Conservation (phyloP, 2,888 invertebrate genomes). For the Agonopterix heracliana region DNA sequence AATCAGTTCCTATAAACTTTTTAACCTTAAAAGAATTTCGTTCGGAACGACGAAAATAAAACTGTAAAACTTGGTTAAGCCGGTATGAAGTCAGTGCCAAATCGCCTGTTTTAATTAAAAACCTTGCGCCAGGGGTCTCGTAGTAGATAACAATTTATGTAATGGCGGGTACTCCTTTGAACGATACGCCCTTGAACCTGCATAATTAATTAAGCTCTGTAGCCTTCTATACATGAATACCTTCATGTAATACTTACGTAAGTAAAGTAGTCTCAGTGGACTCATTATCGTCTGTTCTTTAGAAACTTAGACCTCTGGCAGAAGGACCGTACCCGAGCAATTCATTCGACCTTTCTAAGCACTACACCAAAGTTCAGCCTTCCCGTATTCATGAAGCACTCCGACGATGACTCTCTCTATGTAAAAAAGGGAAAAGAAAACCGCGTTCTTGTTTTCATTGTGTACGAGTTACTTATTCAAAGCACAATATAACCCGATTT, state of each 20-base stretch:
- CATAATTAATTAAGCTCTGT: slow-evolving; percentile 45
- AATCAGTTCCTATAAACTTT: slow-evolving; percentile 2
- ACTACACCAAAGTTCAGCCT: slow-evolving; percentile 20
- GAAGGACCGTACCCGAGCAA: slow-evolving; percentile 16
- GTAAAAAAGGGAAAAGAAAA: slow-evolving; percentile 21
- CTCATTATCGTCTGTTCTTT: slow-evolving; percentile 19
- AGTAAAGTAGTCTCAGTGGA: slow-evolving; percentile 18
- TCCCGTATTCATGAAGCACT: slow-evolving; percentile 32
- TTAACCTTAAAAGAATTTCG: slow-evolving; percentile 10
- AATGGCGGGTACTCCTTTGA: slow-evolving; percentile 57
- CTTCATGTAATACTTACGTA: background rate
- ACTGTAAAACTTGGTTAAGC: slow-evolving; percentile 52
- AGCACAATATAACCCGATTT: slow-evolving; percentile 48
- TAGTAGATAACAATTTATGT: slow-evolving; percentile 63
- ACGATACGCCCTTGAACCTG: slow-evolving; percentile 46
- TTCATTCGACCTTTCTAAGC: slow-evolving; percentile 22
- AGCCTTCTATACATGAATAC: background rate
- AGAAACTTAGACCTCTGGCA: slow-evolving; percentile 18
- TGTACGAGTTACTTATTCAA: slow-evolving; percentile 43
- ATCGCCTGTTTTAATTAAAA: slow-evolving; percentile 67
- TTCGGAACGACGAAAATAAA: slow-evolving; percentile 14
- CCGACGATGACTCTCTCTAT: slow-evolving; percentile 27
- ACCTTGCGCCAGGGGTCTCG: slow-evolving; percentile 48
- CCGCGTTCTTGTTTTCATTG: slow-evolving; percentile 25
- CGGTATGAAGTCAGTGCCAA: slow-evolving; percentile 39